A percentile compares a stretch with the other conserved stretches of the same genome.
phyloP scores from a whole-genome alignment of 2,113 vertebrate genomes.

The Lipotes vexillifer region DNA sequence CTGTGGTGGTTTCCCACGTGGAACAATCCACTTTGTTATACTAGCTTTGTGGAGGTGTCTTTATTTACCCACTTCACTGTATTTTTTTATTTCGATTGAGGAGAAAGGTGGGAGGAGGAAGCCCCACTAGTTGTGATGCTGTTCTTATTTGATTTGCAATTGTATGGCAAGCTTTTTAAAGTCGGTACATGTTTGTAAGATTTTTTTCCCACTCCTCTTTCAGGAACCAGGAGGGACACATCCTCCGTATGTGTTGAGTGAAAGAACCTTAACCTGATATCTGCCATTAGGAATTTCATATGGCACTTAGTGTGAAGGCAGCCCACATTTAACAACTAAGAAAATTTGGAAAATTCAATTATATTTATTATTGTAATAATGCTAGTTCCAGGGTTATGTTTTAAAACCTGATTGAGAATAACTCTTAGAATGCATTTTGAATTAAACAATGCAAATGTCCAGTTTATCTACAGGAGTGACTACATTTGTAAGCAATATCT shows the following conservation, averaged over 20 bases:
- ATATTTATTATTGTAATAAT: not conserved
- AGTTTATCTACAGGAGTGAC: not conserved
- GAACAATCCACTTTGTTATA: not conserved
- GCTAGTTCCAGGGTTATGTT: not conserved
- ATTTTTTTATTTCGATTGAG: not conserved
- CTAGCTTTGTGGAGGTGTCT: not conserved
- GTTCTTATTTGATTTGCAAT: not conserved
- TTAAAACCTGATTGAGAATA: constrained; percentile 14
- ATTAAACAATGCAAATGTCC: not conserved
- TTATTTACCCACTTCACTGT: not conserved
- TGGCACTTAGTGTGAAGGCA: not conserved
- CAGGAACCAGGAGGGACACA: not conserved
- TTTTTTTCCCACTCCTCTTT: not conserved
- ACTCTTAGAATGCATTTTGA: not conserved
- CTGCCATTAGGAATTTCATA: not conserved
- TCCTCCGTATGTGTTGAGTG: not conserved
- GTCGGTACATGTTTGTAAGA: not conserved
- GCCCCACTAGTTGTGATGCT: not conserved
- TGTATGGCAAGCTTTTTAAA: not conserved
- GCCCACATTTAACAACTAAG: not conserved
- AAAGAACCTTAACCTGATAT: not conserved
- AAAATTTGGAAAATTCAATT: not conserved
- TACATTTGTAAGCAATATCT: not conserved
- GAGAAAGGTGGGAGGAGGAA: not conserved
- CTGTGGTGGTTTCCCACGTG: not conserved